Percentiles rank a stretch among this genome's conserved stretches.
Evolutionary conservation across 2,888 invertebrate species (phyloP).

Genomic region (Germaria angustata): DNA sequence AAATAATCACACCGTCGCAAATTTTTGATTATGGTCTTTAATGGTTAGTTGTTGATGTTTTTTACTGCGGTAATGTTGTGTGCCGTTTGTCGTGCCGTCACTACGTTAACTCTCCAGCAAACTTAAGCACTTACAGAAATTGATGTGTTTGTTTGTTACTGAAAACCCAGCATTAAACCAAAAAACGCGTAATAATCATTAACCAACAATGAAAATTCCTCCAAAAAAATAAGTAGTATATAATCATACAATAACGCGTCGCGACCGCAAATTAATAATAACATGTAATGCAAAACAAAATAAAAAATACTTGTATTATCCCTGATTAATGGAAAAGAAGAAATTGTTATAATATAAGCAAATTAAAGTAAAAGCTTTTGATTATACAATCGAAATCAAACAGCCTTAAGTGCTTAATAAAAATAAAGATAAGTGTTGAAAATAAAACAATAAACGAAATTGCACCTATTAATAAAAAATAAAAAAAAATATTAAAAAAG

Average conservation of each 20-base stretch:
- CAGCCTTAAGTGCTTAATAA: constrained; percentile 22
- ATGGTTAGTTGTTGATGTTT: constrained; percentile 67
- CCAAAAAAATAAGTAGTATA: constrained; percentile 46
- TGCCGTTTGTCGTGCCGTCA: constrained; percentile 57
- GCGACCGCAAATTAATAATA: constrained; percentile 58
- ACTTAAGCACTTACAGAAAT: constrained; percentile 40
- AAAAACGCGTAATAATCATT: constrained; percentile 66
- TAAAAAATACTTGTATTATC: constrained; percentile 52
- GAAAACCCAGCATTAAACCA: constrained; percentile 20
- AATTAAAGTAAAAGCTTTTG: constrained; percentile 41
- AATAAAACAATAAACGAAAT: constrained; percentile 36
- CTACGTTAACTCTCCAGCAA: constrained; percentile 46
- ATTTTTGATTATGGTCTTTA: constrained; percentile 68
- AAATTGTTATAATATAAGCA: background rate
- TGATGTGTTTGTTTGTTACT: constrained; percentile 36
- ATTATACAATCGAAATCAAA: constrained; percentile 35
- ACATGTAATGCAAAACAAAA: background rate
- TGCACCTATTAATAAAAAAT: background rate
- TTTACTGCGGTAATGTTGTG: constrained; percentile 67
- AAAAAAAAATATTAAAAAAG: background rate
- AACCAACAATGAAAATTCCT: constrained; percentile 62
- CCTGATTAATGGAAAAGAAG: constrained; percentile 16
- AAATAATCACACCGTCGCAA: constrained; percentile 69
- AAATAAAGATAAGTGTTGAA: constrained; percentile 7
- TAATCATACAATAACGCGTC: constrained; percentile 54